A percentile compares a stretch with the other conserved stretches of the same genome.
These are phyloP conservation scores for Otus sunia DNA, from an alignment of 2,113 vertebrate genomes.

Conservation along the genomic window DNA sequence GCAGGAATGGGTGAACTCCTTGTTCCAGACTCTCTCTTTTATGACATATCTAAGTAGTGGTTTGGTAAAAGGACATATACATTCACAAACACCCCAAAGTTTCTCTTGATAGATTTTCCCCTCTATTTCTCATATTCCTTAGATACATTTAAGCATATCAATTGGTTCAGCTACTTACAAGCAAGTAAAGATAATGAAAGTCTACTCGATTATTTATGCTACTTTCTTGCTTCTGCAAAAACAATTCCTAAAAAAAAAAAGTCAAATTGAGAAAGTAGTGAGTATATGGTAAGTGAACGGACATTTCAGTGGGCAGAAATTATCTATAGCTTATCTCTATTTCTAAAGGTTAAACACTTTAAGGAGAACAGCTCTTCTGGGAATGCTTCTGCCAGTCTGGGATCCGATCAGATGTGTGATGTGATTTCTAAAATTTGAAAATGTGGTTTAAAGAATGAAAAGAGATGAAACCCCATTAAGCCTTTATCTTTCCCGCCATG, in stretches of 20 bases:
- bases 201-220: not conserved
- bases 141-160: not conserved
- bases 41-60: not conserved
- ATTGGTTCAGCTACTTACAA: not conserved
- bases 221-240: not conserved
- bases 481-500: not conserved
- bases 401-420: not conserved
- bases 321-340: not conserved
- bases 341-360: not conserved
- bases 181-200: not conserved
- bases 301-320: not conserved
- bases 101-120: not conserved
- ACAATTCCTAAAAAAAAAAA: not conserved
- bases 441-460: not conserved
- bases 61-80: not conserved
- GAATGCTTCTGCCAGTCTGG: not conserved
- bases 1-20: not conserved
- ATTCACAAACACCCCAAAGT: not conserved
- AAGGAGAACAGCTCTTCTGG: not conserved
- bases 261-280: not conserved
- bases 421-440: not conserved
- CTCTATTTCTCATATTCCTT: not conserved
- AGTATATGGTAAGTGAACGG: not conserved
- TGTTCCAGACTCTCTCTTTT: not conserved
- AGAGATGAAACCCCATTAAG: not conserved